phyloP scores from a whole-genome alignment of 2,113 vertebrate genomes.

The human (Homo sapiens) region GRCh38 chr3:165360001-165360500 shows the following conservation, averaged over 20 bases:
- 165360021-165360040: background rate
- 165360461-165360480: background rate
- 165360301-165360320: background rate
- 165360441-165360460: background rate
- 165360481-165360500: background rate
- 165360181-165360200: background rate
- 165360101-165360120: background rate
- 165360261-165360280: background rate
- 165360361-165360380: background rate
- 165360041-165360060: background rate
- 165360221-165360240: background rate
- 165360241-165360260: background rate
- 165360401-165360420: background rate
- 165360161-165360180: too few species aligned
- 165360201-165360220: background rate
- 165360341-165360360: background rate
- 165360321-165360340: background rate
- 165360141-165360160: background rate
- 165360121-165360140: background rate
- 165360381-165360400: background rate
- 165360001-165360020: rapidly evolving
- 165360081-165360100: background rate
- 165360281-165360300: background rate
- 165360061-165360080: background rate
- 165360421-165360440: background rate